Evolutionary conservation across 2,888 invertebrate genomes (phyloP), one percentile per base, ranked within the genome.

Genomic region (Tipula unca): DNA sequence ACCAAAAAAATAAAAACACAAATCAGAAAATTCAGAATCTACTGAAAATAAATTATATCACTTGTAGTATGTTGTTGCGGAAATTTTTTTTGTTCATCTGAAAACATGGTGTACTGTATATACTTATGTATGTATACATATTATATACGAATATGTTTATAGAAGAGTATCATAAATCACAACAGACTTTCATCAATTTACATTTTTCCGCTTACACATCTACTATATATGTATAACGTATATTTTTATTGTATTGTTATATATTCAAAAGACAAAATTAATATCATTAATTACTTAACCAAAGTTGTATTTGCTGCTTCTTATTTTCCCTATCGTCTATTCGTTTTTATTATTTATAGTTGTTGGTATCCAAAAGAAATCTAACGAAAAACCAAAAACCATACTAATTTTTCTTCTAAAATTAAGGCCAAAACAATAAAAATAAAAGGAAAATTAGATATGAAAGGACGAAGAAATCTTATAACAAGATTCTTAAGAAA

Each of bases 201-300:
- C 69, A 69, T 69, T 69, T 69, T 69, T 39, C 4, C 13, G 10
- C 39, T 39, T 39, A 10, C 48, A 20, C 17, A 54, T 17, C n/a
- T 20, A 48, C 1, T 48, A 48, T 10, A 17, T 10, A 54, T 17
- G 17, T 17, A 54, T 17, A 54, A 17, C 48, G 48, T 17, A 25
- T 69, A 48, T 39, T 39, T 39, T 10, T 10, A 39, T 39, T 39
- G 25, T 69, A 69, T 69, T 69, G 25, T 69, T 69, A 69, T n/a
- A n/a, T n/a, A n/a, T 69, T 69, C 69, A 69, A 69, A 69, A 69
- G 69, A 69, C 69, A 69, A 69, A 69, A 69, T 69, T 69, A 69
- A 69, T 69, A 69, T 69, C 69, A 69, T 69, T 69, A 69, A 69
- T 69, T 69, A 69, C 69, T 69, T 69, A 69, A 69, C 69, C 69